Evolutionary conservation across 2,797 vertebrate species (phyloP).

Genomic region (Amniataba percoides): DNA sequence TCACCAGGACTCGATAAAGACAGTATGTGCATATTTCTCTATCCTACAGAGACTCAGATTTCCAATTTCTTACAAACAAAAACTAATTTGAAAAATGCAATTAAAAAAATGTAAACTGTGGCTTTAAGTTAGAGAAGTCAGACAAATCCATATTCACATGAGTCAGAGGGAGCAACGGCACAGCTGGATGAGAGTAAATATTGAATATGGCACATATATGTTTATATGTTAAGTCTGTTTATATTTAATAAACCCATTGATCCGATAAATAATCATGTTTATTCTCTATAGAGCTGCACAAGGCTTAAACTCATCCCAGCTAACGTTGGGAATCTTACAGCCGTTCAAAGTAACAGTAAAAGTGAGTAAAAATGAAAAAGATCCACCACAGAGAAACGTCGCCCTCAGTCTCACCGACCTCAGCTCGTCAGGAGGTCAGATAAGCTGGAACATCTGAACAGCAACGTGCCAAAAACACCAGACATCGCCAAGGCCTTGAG

Average conservation of each 20-base stretch:
- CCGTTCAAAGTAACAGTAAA: no score
- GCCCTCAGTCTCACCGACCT: background rate
- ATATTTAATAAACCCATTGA: background rate
- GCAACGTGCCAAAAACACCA: background rate
- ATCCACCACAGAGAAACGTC: constrained; percentile 4
- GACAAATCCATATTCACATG: background rate
- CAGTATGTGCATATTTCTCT: background rate
- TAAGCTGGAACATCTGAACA: constrained; percentile 7
- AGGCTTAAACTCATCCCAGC: no score
- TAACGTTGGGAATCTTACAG: background rate
- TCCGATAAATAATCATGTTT: background rate
- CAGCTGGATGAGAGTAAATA: background rate
- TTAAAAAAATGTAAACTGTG: background rate
- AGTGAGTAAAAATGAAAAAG: background rate
- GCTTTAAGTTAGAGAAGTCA: background rate
- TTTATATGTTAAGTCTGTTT: background rate
- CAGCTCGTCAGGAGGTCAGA: constrained; percentile 16
- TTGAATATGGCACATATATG: background rate
- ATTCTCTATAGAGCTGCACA: background rate
- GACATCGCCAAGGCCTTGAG: background rate
- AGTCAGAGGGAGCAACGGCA: background rate
- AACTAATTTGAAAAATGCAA: no score
- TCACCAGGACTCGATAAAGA: background rate
- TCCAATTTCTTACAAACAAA: no score
- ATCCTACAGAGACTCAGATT: background rate